Conservation (phyloP, 92 coral and sea anemone species). For the Parazoanthus atlanticus region DNA sequence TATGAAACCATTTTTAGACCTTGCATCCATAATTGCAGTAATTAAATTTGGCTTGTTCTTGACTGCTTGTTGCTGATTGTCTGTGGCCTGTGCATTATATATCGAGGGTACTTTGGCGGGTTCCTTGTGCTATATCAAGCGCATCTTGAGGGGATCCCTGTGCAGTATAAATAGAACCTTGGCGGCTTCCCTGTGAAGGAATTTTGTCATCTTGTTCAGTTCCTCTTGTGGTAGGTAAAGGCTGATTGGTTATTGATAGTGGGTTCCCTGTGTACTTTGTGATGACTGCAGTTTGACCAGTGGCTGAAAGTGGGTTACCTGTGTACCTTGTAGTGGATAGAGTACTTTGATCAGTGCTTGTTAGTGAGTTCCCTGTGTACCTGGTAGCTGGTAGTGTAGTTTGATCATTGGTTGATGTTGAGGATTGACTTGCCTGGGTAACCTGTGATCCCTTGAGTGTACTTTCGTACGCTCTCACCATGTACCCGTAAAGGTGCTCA, state of each 20-base stretch:
- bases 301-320: background rate
- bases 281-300: background rate
- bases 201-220: background rate
- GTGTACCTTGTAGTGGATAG: too few species aligned
- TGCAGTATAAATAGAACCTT: background rate
- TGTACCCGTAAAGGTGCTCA: conserved; percentile 71
- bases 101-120: background rate
- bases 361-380: too few species aligned
- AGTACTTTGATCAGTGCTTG: too few species aligned
- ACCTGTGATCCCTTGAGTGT: conserved; percentile 37
- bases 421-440: conserved; percentile 21
- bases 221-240: background rate
- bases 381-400: background rate
- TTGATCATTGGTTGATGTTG: conserved; percentile 9
- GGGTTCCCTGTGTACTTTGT: background rate
- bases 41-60: background rate
- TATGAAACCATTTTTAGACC: background rate
- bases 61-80: background rate
- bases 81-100: conserved; percentile 21
- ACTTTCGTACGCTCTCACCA: conserved; percentile 65
- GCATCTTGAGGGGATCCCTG: background rate
- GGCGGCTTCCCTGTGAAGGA: background rate
- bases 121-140: background rate
- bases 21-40: background rate
- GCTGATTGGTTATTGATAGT: conserved; percentile 4